phyloP scores from a whole-genome alignment of 2,113 vertebrate species.

The Labeo catla region DNA sequence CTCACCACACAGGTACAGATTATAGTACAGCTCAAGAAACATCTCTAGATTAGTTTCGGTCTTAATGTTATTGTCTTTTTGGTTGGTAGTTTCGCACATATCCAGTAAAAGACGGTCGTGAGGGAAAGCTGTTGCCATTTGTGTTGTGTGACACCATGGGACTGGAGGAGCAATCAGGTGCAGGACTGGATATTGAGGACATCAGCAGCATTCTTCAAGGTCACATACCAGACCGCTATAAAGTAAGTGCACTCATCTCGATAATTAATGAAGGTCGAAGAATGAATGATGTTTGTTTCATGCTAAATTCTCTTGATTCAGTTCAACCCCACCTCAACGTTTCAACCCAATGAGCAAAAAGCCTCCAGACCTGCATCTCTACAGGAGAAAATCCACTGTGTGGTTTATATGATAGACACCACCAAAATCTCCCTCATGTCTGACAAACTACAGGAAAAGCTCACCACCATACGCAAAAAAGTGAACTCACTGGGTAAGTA shows the following conservation, averaged over 20 bases:
- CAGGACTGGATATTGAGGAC: too few relatives aligned
- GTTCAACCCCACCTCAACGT: slow-evolving; percentile 52
- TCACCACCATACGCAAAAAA: slow-evolving; percentile 67
- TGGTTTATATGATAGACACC: slow-evolving; percentile 67
- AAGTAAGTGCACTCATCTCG: slow-evolving; percentile 56
- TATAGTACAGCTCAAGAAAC: not conserved
- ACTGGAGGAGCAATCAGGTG: too few relatives aligned
- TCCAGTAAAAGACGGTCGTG: slow-evolving; percentile 60
- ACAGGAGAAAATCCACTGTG: slow-evolving; percentile 64
- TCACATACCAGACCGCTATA: not conserved
- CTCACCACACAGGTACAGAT: slow-evolving; percentile 67
- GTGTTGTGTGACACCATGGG: too few relatives aligned
- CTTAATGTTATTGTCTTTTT: not conserved
- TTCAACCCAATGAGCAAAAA: not conserved
- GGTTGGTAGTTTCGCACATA: slow-evolving; percentile 69
- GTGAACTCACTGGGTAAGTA: slow-evolving; percentile 59
- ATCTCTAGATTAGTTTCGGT: not conserved
- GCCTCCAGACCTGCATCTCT: slow-evolving; percentile 18
- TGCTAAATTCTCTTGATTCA: not conserved
- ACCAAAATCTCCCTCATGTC: slow-evolving; percentile 68
- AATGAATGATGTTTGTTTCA: not conserved
- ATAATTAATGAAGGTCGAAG: not conserved
- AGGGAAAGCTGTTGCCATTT: slow-evolving; percentile 3
- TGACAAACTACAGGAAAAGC: slow-evolving; percentile 65
- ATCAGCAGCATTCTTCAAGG: too few relatives aligned